Percentiles rank a stretch among this genome's conserved stretches.
These are phyloP conservation scores for Actenoides lindsayi DNA, from an alignment of 2,113 vertebrate species.

Conservation along the genomic window DNA sequence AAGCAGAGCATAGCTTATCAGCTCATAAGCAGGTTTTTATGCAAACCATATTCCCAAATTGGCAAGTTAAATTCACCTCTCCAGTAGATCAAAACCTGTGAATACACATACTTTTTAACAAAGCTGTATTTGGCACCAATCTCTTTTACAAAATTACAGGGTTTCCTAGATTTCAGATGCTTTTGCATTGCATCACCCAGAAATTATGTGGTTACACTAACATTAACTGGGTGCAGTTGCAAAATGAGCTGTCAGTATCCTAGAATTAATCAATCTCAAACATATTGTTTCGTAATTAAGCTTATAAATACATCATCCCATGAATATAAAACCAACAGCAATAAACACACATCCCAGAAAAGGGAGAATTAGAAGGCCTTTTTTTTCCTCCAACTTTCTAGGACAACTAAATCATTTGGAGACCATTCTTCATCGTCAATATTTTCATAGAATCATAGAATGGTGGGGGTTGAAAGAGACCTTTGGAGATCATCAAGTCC, in stretches of 20 bases:
- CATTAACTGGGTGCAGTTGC: not conserved
- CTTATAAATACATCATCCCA: constrained; percentile 20
- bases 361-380: constrained; percentile 4
- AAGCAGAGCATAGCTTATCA: not conserved
- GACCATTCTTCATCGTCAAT: not conserved
- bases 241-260: constrained; percentile 42
- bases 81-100: not conserved
- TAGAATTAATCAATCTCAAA: constrained; percentile 55
- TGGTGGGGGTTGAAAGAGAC: no score
- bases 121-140: not conserved
- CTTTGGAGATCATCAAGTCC: no score
- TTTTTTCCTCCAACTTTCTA: not conserved
- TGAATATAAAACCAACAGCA: constrained; percentile 38
- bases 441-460: not conserved
- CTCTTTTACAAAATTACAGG: constrained; percentile 37
- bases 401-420: not conserved
- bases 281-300: constrained; percentile 54
- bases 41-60: not conserved
- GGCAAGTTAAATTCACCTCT: not conserved
- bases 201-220: constrained; percentile 43
- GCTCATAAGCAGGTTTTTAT: not conserved
- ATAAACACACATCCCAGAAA: constrained; percentile 15
- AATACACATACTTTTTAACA: not conserved
- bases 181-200: constrained; percentile 52
- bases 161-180: constrained; percentile 62